Evolutionary conservation across 53 echinoderm and acorn worm genomes (phyloP).

Genomic region (Temnopleurus reevesii): DNA sequence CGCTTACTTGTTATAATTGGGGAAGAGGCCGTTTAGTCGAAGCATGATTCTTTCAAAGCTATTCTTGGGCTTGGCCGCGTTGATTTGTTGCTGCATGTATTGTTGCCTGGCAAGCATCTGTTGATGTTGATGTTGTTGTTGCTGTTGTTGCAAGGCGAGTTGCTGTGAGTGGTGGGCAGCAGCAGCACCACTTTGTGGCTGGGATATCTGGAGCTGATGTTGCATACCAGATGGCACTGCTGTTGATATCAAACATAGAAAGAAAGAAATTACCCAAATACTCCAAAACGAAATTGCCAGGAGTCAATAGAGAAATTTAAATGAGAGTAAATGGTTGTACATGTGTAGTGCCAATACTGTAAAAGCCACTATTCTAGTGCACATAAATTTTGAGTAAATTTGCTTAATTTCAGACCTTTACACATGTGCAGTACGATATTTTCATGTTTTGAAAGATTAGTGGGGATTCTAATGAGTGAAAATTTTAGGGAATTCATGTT

Average conservation of each 20-base stretch:
- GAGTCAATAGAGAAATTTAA: no score
- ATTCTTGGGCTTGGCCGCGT: slow-evolving; percentile 65
- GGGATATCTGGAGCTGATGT: background rate
- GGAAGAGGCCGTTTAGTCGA: slow-evolving; percentile 71
- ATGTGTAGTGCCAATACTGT: no score
- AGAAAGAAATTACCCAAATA: no score
- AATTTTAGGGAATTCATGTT: no score
- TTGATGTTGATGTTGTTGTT: background rate
- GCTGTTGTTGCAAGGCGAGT: background rate
- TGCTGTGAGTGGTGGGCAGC: background rate
- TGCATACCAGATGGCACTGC: slow-evolving; percentile 23
- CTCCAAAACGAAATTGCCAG: no score
- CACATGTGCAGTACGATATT: no score
- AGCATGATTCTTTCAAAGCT: slow-evolving; percentile 95
- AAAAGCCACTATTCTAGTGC: no score
- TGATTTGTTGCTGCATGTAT: slow-evolving; percentile 1
- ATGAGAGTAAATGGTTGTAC: no score
- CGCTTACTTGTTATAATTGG: slow-evolving; percentile 88
- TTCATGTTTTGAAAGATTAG: no score
- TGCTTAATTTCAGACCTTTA: no score
- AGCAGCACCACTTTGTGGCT: background rate
- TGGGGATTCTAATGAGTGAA: no score
- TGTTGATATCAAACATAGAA: background rate
- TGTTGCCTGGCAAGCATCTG: slow-evolving; percentile 14
- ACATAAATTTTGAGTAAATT: no score